A percentile compares a stretch with the other conserved stretches of the same genome.
Evolutionary conservation across 2,113 vertebrate genomes (phyloP).

Genomic region (Rhinogobius similis): DNA sequence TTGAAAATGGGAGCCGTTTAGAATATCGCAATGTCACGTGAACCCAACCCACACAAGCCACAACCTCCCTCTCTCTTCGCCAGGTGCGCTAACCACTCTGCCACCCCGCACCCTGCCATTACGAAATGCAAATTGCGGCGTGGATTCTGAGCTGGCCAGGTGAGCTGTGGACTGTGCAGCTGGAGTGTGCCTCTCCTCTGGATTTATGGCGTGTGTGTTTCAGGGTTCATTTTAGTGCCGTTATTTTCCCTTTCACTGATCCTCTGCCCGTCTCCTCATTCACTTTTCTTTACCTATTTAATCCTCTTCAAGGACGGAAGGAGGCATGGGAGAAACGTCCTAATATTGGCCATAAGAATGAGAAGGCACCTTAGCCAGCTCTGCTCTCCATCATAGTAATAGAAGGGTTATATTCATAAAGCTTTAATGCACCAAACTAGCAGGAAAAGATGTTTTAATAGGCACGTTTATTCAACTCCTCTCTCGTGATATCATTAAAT

Average conservation of each 20-base stretch:
- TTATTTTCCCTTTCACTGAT: conserved; percentile 6
- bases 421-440: conserved; percentile 12
- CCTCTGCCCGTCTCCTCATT: not conserved
- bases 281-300: conserved; percentile 9
- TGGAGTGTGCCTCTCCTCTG: conserved; percentile 13
- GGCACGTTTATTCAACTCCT: not conserved
- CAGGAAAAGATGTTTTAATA: conserved; percentile 5
- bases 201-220: conserved; percentile 12
- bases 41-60: not conserved
- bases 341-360: conserved; percentile 12
- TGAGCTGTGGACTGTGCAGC: not conserved
- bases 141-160: conserved; percentile 5
- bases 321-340: not conserved
- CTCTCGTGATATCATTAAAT: conserved; percentile 6
- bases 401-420: conserved; percentile 14
- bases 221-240: conserved; percentile 11
- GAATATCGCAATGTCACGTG: not conserved
- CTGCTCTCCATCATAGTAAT: conserved; percentile 16
- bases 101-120: not conserved
- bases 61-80: not conserved
- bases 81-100: not conserved
- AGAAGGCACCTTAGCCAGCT: conserved; percentile 13
- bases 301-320: conserved; percentile 23
- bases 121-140: not conserved
- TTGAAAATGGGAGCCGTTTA: not conserved